A percentile compares a stretch with the other conserved stretches of the same genome.
Evolutionary conservation across 2,888 invertebrate genomes (phyloP).

Genomic region (Stenchaetothrips biformis): DNA sequence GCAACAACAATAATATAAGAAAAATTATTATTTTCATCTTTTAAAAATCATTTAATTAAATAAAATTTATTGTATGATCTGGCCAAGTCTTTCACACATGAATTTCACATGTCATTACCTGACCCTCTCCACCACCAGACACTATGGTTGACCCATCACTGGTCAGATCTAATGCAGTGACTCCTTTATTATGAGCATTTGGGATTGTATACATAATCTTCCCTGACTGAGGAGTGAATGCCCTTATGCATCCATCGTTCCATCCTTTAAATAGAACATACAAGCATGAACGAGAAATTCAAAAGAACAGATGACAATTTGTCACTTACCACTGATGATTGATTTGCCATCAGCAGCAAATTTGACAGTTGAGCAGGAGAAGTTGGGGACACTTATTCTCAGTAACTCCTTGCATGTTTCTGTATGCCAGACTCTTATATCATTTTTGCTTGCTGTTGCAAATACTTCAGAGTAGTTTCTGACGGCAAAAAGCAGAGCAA

Average conservation of each 20-base stretch:
- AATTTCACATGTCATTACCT: constrained; percentile 49
- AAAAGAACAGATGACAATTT: background rate
- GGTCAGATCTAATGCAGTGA: constrained; percentile 74
- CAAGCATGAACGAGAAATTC: constrained; percentile 15
- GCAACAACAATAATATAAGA: background rate
- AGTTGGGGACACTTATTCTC: constrained; percentile 80
- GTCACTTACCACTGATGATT: constrained; percentile 62
- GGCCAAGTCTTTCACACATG: background rate
- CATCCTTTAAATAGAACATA: constrained; percentile 51
- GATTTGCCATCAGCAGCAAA: constrained; percentile 75
- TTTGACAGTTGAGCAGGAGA: constrained; percentile 71
- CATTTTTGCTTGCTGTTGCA: constrained; percentile 79
- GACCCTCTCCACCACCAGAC: constrained; percentile 90
- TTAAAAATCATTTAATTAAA: background rate
- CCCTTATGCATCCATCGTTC: constrained; percentile 77
- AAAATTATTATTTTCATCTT: background rate
- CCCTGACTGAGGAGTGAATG: constrained; percentile 78
- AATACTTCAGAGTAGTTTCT: constrained; percentile 79
- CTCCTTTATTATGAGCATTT: constrained; percentile 85
- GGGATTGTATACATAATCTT: constrained; percentile 74
- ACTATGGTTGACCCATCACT: constrained; percentile 65
- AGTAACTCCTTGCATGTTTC: constrained; percentile 71
- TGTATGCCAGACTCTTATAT: constrained; percentile 81
- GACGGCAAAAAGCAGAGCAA: constrained; percentile 33
- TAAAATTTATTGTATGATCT: constrained; percentile 6